A percentile compares a stretch with the other conserved stretches of the same genome.
These are phyloP conservation scores for Zaprionus kolodkinae DNA, from an alignment of 1,140 invertebrate genomes.

Conservation along the genomic window DNA sequence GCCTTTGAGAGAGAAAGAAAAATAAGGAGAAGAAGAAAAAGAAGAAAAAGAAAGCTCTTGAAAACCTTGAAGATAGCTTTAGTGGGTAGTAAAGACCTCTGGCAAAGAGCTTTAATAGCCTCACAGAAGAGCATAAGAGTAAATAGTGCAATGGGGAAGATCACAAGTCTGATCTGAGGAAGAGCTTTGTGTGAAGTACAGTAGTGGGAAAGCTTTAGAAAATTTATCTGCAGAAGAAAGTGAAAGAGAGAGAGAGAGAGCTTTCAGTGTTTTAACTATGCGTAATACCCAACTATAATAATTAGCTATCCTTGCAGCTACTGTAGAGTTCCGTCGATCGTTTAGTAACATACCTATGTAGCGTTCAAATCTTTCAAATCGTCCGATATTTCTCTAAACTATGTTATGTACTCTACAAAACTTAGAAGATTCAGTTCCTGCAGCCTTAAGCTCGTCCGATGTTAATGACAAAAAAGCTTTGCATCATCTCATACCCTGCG, in stretches of 20 bases:
- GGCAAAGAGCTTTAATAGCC: not conserved
- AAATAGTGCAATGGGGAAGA: not conserved
- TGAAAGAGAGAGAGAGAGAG: no score
- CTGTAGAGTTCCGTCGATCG: not conserved
- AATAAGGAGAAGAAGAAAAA: not conserved
- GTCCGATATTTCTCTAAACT: conserved; percentile 3
- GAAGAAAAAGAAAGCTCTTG: not conserved
- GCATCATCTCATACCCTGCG: not conserved
- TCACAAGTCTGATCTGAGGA: not conserved
- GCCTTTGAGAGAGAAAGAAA: not conserved
- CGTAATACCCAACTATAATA: not conserved
- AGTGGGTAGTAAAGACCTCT: not conserved
- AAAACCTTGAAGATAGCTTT: not conserved
- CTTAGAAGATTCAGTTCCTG: conserved; percentile 1
- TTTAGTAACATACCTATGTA: not conserved
- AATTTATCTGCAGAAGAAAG: not conserved
- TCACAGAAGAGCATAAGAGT: not conserved
- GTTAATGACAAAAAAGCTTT: not conserved
- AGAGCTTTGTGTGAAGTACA: not conserved
- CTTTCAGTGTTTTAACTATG: no score
- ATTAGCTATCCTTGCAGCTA: conserved; percentile 3
- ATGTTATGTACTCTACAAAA: no score
- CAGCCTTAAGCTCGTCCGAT: conserved; percentile 10
- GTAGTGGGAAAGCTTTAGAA: not conserved
- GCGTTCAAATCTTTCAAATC: conserved; percentile 2